A percentile compares a stretch with the other conserved stretches of the same genome.
phyloP scores from a whole-genome alignment of 2,797 vertebrate species.

The Tolypeutes matacus region DNA sequence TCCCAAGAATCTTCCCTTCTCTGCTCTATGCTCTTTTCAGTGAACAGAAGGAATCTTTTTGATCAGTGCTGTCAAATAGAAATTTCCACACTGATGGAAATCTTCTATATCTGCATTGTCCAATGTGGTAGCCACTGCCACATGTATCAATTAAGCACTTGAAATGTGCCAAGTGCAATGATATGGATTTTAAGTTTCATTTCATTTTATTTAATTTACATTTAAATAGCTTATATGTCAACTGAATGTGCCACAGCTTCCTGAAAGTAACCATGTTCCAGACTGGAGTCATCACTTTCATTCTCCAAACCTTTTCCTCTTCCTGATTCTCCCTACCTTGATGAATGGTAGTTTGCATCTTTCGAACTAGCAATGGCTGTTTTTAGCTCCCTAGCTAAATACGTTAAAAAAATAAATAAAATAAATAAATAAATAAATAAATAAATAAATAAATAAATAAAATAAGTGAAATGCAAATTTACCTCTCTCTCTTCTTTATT shows the following conservation, averaged over 20 bases:
- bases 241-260: not conserved
- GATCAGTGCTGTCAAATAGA: not conserved
- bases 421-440: not conserved
- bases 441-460: not conserved
- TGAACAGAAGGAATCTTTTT: not conserved
- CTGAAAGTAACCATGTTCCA: not conserved
- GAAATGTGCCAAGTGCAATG: not conserved
- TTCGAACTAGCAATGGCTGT: constrained; percentile 90
- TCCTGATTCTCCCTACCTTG: no score
- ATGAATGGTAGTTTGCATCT: no score
- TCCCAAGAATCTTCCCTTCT: not conserved
- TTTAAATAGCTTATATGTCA: not conserved
- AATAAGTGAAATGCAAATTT: constrained; percentile 67
- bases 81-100: not conserved
- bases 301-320: not conserved
- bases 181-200: not conserved
- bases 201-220: not conserved
- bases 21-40: not conserved
- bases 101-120: no score
- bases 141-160: not conserved
- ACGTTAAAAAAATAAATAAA: not conserved
- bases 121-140: not conserved
- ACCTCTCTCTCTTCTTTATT: constrained; percentile 63
- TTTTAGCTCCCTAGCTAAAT: constrained; percentile 77
- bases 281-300: not conserved